A percentile compares a stretch with the other conserved stretches of the same genome.
These are phyloP conservation scores for Atherinomorus stipes DNA, from an alignment of 2,113 vertebrate genomes.

Conservation along the genomic window DNA sequence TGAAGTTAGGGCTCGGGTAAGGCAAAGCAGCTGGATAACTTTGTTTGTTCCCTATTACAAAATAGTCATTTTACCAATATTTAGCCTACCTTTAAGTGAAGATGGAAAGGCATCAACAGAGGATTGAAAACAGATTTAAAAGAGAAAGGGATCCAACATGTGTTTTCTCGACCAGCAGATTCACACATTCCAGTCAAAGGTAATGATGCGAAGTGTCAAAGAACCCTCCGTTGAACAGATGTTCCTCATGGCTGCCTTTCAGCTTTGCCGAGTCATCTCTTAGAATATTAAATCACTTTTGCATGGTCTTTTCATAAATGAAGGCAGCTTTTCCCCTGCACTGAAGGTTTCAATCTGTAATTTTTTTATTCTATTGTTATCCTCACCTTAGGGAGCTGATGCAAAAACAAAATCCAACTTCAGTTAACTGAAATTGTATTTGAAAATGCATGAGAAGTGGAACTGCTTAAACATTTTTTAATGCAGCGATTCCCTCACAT, in stretches of 20 bases:
- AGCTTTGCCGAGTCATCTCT: conserved; percentile 54
- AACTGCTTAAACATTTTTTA: no score
- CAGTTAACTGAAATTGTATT: background rate
- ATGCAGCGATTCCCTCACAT: no score
- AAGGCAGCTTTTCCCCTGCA: background rate
- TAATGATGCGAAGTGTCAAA: conserved; percentile 31
- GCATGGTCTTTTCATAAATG: conserved; percentile 19
- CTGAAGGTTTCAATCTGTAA: background rate
- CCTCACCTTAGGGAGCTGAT: no score
- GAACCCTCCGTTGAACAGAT: conserved; percentile 70
- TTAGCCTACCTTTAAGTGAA: background rate
- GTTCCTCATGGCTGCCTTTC: conserved; percentile 68
- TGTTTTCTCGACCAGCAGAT: background rate
- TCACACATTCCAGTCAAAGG: conserved; percentile 63
- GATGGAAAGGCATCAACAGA: background rate
- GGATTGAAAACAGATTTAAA: background rate
- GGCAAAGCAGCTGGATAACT: no score
- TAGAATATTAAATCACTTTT: conserved; percentile 46
- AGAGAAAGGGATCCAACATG: background rate
- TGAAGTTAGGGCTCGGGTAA: no score
- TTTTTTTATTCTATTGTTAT: no score
- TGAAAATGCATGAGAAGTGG: background rate
- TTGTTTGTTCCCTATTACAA: no score
- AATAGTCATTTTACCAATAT: no score
- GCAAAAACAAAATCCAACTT: background rate